Percentiles rank a stretch among this genome's conserved stretches.
Evolutionary conservation across 1,140 invertebrate species (phyloP).

Genomic region (Aphis gossypii): DNA sequence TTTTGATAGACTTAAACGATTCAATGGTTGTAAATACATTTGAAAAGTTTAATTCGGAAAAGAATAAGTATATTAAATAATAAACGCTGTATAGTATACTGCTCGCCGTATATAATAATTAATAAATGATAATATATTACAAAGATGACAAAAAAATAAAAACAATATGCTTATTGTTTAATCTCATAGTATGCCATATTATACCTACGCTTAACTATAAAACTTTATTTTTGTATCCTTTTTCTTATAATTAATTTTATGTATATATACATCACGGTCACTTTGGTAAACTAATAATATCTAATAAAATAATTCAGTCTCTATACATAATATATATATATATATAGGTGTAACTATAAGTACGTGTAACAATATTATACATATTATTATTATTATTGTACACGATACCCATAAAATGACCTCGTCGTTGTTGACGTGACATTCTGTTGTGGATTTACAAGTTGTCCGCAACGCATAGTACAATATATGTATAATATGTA

Average conservation of each 20-base stretch:
- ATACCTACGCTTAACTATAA: too few species aligned
- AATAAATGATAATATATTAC: too few species aligned
- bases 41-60: too few species aligned
- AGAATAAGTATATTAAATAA: too few species aligned
- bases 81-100: too few species aligned
- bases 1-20: too few species aligned
- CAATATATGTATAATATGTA: neutral
- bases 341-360: neutral
- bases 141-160: too few species aligned
- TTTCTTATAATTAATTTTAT: neutral
- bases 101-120: too few species aligned
- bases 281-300: neutral
- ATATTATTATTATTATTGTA: neutral
- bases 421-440: slow-evolving; percentile 28
- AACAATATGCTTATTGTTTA: too few species aligned
- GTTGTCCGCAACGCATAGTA: neutral
- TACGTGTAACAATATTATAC: neutral
- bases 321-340: neutral
- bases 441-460: slow-evolving; percentile 26
- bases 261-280: neutral
- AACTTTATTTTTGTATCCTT: too few species aligned
- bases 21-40: too few species aligned
- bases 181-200: too few species aligned
- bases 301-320: neutral
- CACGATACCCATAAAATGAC: neutral